Evolutionary conservation across 1,140 invertebrate genomes (phyloP).

Genomic region (Orchestia grillus): DNA sequence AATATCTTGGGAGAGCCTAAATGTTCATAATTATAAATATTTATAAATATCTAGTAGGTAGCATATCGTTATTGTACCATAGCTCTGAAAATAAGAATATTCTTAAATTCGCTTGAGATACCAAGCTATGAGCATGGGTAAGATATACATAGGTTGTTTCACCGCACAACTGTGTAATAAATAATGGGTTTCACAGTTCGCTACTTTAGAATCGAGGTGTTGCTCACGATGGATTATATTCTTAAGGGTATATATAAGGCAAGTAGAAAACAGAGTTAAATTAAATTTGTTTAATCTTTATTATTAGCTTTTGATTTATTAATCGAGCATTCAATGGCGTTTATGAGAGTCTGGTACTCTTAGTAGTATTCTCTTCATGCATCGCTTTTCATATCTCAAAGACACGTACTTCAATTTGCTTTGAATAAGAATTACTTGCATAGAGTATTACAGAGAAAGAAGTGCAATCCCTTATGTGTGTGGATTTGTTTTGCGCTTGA

Average conservation of each 20-base stretch:
- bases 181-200: background rate
- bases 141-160: constrained; percentile 17
- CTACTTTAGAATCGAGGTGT: background rate
- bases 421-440: background rate
- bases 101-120: constrained; percentile 31
- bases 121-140: background rate
- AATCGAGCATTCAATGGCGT: background rate
- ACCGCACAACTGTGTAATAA: constrained; percentile 27
- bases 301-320: background rate
- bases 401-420: background rate
- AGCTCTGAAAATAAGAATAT: constrained; percentile 18
- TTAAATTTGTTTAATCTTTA: background rate
- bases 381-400: constrained; percentile 6
- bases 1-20: background rate
- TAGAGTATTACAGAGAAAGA: background rate
- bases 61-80: constrained; percentile 51
- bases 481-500: background rate
- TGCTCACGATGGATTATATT: constrained; percentile 28
- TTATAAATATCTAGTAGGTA: constrained; percentile 30
- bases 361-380: background rate
- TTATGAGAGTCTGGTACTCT: constrained; percentile 43
- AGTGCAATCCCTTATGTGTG: background rate
- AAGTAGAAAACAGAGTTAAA: background rate
- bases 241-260: constrained; percentile 17
- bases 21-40: constrained; percentile 38